phyloP scores from a whole-genome alignment of 1,140 invertebrate species.

The Laupala kohalensis region DNA sequence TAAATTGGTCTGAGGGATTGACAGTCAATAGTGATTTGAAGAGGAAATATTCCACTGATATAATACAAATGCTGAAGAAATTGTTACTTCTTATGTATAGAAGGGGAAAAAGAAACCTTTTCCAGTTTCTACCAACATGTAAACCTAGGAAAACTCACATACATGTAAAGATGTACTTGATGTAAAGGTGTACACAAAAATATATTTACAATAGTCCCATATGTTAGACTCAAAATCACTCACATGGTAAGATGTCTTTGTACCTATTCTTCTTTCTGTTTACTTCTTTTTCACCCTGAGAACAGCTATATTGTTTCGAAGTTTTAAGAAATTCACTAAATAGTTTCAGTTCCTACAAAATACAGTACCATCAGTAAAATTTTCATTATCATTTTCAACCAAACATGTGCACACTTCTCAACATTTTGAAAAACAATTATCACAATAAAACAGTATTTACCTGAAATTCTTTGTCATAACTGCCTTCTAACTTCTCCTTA shows the following conservation, averaged over 20 bases:
- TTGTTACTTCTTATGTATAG: background rate
- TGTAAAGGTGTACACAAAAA: background rate
- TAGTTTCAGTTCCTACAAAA: constrained; percentile 32
- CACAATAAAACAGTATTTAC: constrained; percentile 18
- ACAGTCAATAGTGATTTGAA: too few relatives aligned
- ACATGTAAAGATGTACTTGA: background rate
- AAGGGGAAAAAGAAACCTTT: background rate
- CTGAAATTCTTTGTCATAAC: constrained; percentile 37
- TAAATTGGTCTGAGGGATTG: too few relatives aligned
- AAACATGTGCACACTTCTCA: too few relatives aligned
- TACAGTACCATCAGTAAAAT: background rate
- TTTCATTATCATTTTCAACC: background rate
- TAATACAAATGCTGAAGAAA: background rate
- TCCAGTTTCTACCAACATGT: background rate
- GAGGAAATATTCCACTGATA: too few relatives aligned
- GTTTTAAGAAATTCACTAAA: constrained; percentile 35
- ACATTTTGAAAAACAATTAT: too few relatives aligned
- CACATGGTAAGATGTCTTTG: constrained; percentile 59
- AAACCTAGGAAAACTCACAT: background rate
- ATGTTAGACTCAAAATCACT: constrained; percentile 23
- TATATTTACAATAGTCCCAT: background rate
- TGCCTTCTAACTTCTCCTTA: constrained; percentile 27
- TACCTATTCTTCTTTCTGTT: constrained; percentile 55
- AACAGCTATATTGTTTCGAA: constrained; percentile 31
- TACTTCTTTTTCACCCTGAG: constrained; percentile 45